Percentiles rank a stretch among this genome's conserved stretches.
Evolutionary conservation across 2,888 invertebrate genomes (phyloP).

Genomic region (Xanthostigma xanthostigma): DNA sequence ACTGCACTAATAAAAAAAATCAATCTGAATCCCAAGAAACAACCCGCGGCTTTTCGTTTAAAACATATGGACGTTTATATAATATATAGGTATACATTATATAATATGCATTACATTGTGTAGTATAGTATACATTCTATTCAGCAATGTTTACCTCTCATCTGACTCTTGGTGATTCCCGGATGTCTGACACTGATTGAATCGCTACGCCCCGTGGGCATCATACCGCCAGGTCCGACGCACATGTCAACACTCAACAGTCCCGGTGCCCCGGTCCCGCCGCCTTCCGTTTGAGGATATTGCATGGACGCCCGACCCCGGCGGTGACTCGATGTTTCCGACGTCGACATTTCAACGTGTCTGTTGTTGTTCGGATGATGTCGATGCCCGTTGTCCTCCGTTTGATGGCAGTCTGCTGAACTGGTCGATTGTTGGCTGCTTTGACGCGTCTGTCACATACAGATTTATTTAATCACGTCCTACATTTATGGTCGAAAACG

Average conservation of each 20-base stretch:
- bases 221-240: slow-evolving; percentile 10
- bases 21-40: no score
- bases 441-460: slow-evolving; percentile 24
- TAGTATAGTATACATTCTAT: neutral
- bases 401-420: slow-evolving; percentile 9
- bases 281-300: slow-evolving; percentile 4
- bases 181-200: slow-evolving; percentile 22
- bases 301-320: neutral
- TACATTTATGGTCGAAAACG: no score
- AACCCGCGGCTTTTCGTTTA: no score
- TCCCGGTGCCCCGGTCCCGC: slow-evolving; percentile 4
- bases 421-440: slow-evolving; percentile 17
- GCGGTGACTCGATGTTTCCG: neutral
- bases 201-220: slow-evolving; percentile 9
- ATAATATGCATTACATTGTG: neutral
- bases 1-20: no score
- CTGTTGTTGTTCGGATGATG: slow-evolving; percentile 9
- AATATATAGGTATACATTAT: no score
- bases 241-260: slow-evolving; percentile 4
- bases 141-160: slow-evolving; percentile 49
- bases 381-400: slow-evolving; percentile 8
- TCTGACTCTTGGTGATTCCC: slow-evolving; percentile 51
- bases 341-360: neutral
- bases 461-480: no score
- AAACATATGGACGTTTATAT: no score